phyloP scores from a whole-genome alignment of 2,797 vertebrate genomes.

The Galago senegalensis region DNA sequence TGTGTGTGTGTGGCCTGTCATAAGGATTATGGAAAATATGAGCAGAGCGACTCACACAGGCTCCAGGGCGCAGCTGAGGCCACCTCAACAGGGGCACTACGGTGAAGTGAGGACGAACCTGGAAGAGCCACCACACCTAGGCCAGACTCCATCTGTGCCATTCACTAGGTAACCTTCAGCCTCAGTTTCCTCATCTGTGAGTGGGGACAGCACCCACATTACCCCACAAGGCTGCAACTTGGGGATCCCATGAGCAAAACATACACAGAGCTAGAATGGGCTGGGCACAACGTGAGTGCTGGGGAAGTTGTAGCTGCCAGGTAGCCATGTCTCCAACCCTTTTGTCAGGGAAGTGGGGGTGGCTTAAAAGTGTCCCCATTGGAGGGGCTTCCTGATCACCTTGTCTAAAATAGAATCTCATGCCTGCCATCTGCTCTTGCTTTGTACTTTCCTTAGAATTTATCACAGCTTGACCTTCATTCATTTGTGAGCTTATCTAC shows the following conservation, averaged over 20 bases:
- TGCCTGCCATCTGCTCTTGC: accelerated
- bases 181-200: constrained; percentile 2
- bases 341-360: neutral
- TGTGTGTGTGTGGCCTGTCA: too few species aligned
- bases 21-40: neutral
- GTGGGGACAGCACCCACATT: accelerated
- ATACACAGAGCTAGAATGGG: accelerated
- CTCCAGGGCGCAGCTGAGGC: neutral
- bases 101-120: neutral
- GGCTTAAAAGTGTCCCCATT: too few species aligned
- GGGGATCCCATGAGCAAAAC: neutral
- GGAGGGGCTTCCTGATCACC: neutral
- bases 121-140: neutral
- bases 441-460: neutral
- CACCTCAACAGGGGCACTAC: neutral
- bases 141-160: neutral
- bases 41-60: too few species aligned
- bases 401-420: accelerated
- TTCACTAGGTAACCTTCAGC: neutral
- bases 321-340: neutral
- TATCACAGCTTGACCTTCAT: neutral
- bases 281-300: neutral
- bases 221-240: neutral
- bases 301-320: too few species aligned
- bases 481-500: neutral